Evolutionary conservation across 2,113 vertebrate genomes (phyloP), one percentile per base, ranked within the genome.

Genomic region (Otis tarda): DNA sequence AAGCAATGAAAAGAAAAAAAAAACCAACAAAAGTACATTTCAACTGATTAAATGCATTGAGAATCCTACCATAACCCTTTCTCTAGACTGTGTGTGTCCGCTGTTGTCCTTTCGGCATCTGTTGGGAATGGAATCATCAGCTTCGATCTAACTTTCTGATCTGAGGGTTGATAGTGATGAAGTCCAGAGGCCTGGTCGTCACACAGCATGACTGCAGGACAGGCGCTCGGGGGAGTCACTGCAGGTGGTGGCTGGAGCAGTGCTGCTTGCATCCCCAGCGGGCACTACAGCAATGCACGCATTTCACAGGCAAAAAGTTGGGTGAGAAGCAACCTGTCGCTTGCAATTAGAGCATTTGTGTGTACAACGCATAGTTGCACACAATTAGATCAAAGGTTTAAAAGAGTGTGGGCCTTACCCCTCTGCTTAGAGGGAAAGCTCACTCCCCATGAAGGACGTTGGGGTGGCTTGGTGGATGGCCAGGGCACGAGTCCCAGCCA

Each of bases 381-480:
- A 25, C 43, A 60, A 14, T 71, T 55, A 89, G 23, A 73, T 31
- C 55, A 56, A 52, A 0, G 0, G 12, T 64, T 94, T 61, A 35
- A 19, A 60, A 76, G 43, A 59, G 7, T 0, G 0, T 33, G 64
- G 55, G 56, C 28, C 57, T 71, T 59, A n/a, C 9, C 64, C 24
- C 16, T 83, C 55, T 69, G 35, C 49, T 49, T 49, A 23, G 45
- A 53, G 19, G 55, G 55, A 86, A 83, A 69, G 33, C 53, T 83
- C 3, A 0, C n/a, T 49, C n/a, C 10, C 60, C 0, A 0, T 37
- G 43, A 43, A 52, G 61, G 47, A 33, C 4, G 4, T 37, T 0
- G 0, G 81, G 28, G 47, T 7, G 7, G 28, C 24, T 65, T 21
- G 31, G 56, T 0, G 81, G 31, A 43, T 7, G 7, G 28, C 24